Evolutionary conservation across 2,797 vertebrate species (phyloP), one percentile per base, ranked within the genome.

Genomic region (Forpus xanthops): DNA sequence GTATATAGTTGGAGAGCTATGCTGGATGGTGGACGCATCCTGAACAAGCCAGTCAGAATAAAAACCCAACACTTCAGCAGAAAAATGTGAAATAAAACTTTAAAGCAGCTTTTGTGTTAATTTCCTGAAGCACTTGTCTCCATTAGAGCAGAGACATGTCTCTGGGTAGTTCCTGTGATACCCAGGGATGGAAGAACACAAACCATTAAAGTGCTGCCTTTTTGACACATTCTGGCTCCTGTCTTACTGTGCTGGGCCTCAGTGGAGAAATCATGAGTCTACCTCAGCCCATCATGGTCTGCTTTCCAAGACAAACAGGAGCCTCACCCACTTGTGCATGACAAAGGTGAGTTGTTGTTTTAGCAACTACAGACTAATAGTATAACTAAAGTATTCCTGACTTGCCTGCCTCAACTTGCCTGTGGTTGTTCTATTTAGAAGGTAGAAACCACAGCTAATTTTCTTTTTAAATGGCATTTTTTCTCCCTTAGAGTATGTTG

Each of bases 71-170:
- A 28, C 70, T 94, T 91, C 60, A 67, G 55, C 60, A 88, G 53
- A 81, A 68, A 84, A 90, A 47, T 88, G 17, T 6, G 31, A 87
- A 93, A 94, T 95, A 82, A 95, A 91, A 94, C 30, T 70, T 90
- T 91, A 82, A 94, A 91, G 91, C 85, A 95, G 87, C 62, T 90
- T 95, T 92, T 89, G 65, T 42, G 61, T 84, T 83, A 17, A 30
- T 76, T 95, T 96, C 85, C 96, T 90, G 94, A 93, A 97, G 87
- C 60, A 76, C 90, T 97, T 95, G 87, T 47, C 76, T 96, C 94
- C 97, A 97, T 96, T 97, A 97, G 89, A 95, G 76, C 86, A 83
- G 88, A 94, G 85, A 88, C 15, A 0, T 44, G 33, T 91, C 53
- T 85, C n/a, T 33, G 77, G 77, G 47, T 74, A 93, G 70, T 67